phyloP scores from a whole-genome alignment of 2,888 invertebrate species.

The Hololepta plana region DNA sequence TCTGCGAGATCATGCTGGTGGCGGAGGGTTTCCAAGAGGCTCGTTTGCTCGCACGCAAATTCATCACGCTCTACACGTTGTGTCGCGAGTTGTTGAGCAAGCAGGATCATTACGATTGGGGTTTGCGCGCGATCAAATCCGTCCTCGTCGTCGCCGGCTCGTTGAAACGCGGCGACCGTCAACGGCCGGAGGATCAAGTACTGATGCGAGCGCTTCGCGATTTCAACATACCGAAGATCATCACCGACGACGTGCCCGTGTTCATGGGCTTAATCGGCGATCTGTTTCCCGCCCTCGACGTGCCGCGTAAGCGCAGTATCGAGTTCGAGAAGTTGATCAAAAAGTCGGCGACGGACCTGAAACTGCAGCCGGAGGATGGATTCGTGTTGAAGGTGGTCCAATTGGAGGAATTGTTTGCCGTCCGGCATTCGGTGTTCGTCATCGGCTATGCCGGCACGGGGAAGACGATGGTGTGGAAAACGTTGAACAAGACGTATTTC shows the following conservation, averaged over 20 bases:
- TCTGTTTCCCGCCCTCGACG: conserved; percentile 80
- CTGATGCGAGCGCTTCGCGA: conserved; percentile 85
- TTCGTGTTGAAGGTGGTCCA: conserved; percentile 81
- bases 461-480: conserved; percentile 86
- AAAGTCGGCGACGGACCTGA: conserved; percentile 61
- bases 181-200: conserved; percentile 78
- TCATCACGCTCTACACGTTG: conserved; percentile 81
- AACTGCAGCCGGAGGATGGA: conserved; percentile 78
- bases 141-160: conserved; percentile 89
- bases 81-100: conserved; percentile 83
- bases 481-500: conserved; percentile 62
- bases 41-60: conserved; percentile 74
- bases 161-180: conserved; percentile 60
- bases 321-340: conserved; percentile 71
- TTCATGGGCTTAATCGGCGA: conserved; percentile 92
- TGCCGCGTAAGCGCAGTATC: conserved; percentile 68
- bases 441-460: conserved; percentile 75
- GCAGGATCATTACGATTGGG: conserved; percentile 96
- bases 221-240: conserved; percentile 88
- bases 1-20: conserved; percentile 93
- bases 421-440: conserved; percentile 71
- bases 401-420: conserved; percentile 80
- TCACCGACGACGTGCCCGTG: conserved; percentile 78
- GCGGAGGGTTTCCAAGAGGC: conserved; percentile 93
- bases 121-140: conserved; percentile 85